Evolutionary conservation across 2,113 vertebrate species (phyloP).

Genomic region (Pseudopodoces humilis): DNA sequence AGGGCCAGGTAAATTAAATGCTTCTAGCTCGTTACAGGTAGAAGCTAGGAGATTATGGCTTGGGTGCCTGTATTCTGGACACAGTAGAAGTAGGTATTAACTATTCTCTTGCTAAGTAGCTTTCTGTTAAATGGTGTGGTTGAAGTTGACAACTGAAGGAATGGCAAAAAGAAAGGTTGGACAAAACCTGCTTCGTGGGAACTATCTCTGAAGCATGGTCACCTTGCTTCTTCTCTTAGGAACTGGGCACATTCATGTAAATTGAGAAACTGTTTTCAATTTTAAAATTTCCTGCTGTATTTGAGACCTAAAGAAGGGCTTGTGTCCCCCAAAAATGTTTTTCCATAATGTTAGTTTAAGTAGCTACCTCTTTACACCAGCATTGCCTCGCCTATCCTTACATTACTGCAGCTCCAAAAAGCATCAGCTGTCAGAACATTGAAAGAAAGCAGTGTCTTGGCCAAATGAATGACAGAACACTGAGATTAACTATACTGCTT

Average conservation of each 20-base stretch:
- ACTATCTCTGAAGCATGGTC: neutral
- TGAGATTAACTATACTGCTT: neutral
- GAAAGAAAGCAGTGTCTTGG: neutral
- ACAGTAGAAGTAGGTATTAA: neutral
- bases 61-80: neutral
- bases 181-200: neutral
- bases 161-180: neutral
- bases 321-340: neutral
- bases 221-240: neutral
- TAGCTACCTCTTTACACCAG: neutral
- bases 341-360: neutral
- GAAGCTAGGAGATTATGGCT: neutral
- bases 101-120: neutral
- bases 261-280: neutral
- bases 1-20: neutral
- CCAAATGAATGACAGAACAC: neutral
- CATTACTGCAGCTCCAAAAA: neutral
- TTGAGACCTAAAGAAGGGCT: neutral
- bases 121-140: neutral
- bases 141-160: neutral
- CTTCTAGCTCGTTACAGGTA: neutral
- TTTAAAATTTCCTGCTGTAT: neutral
- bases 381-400: neutral
- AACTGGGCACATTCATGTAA: neutral
- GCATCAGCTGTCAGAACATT: neutral